Evolutionary conservation across 1,140 invertebrate genomes (phyloP).

Genomic region (Drosophila erecta): DNA sequence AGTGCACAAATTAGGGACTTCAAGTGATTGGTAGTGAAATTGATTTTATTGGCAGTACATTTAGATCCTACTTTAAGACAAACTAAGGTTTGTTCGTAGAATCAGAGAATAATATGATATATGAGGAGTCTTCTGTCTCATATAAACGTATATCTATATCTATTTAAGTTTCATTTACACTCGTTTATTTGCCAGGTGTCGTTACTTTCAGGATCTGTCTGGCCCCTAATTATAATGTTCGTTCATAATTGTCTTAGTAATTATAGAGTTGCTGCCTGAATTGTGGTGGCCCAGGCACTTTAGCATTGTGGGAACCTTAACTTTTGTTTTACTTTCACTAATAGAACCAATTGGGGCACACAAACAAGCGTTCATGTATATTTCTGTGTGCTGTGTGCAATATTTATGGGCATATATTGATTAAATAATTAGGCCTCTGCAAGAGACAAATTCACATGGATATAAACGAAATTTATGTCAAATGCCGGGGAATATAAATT

Average conservation of each 20-base stretch:
- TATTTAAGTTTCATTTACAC: no score
- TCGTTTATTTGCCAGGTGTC: constrained; percentile 7
- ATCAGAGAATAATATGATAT: no score
- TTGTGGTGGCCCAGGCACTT: constrained; percentile 8
- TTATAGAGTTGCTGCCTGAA: constrained; percentile 25
- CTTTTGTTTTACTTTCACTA: constrained; percentile 56
- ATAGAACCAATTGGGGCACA: constrained; percentile 41
- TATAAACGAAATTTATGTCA: constrained; percentile 57
- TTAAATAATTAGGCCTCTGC: constrained; percentile 64
- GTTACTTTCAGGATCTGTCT: constrained; percentile 22
- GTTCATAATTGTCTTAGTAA: constrained; percentile 10
- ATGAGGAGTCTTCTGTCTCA: no score
- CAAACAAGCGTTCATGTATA: constrained; percentile 18
- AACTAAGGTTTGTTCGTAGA: no score
- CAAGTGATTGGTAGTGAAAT: not conserved
- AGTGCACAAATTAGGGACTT: no score
- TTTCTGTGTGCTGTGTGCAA: constrained; percentile 26
- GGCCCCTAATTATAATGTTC: constrained; percentile 34
- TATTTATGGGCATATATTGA: constrained; percentile 66
- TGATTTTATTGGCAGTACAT: not conserved
- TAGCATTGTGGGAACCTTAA: constrained; percentile 55
- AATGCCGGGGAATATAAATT: constrained; percentile 45
- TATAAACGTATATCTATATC: no score
- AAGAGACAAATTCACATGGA: constrained; percentile 29
- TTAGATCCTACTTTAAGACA: no score